These are phyloP conservation scores for Neopipo cinnamomea DNA, from an alignment of 2,113 vertebrate species.

Conservation along the genomic window DNA sequence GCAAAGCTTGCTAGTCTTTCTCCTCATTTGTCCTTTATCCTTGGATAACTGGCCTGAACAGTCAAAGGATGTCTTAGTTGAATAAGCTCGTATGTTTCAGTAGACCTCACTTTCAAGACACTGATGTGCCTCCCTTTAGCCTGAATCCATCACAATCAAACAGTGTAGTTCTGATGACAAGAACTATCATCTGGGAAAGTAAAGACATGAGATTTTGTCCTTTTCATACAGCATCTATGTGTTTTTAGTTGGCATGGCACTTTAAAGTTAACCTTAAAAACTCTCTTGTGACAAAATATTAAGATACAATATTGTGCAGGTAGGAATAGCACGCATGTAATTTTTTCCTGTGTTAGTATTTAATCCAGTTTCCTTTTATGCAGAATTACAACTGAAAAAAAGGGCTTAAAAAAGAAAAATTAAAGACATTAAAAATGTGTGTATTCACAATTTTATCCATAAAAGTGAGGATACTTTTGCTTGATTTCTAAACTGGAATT, in stretches of 20 bases:
- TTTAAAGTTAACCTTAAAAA: background rate
- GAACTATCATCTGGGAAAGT: background rate
- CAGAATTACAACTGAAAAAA: background rate
- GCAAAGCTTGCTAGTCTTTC: background rate
- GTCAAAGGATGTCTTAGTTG: background rate
- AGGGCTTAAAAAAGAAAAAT: background rate
- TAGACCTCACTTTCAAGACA: background rate
- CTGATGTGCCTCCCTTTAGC: background rate
- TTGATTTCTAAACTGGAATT: background rate
- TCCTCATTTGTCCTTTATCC: background rate
- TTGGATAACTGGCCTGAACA: background rate
- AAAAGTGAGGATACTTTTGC: background rate
- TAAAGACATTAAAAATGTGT: background rate
- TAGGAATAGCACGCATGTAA: background rate
- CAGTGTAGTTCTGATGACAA: background rate
- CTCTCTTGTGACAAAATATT: background rate
- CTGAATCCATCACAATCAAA: background rate
- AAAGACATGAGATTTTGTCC: background rate
- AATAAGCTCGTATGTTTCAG: background rate
- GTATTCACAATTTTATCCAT: background rate
- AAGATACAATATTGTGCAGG: background rate
- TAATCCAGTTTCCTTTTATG: background rate
- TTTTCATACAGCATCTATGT: rapidly evolving
- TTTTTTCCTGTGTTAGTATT: background rate
- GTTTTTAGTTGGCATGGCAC: background rate